Evolutionary conservation across 2,888 invertebrate genomes (phyloP), one percentile per base, ranked within the genome.

Genomic region (Patella ulyssiponensis): DNA sequence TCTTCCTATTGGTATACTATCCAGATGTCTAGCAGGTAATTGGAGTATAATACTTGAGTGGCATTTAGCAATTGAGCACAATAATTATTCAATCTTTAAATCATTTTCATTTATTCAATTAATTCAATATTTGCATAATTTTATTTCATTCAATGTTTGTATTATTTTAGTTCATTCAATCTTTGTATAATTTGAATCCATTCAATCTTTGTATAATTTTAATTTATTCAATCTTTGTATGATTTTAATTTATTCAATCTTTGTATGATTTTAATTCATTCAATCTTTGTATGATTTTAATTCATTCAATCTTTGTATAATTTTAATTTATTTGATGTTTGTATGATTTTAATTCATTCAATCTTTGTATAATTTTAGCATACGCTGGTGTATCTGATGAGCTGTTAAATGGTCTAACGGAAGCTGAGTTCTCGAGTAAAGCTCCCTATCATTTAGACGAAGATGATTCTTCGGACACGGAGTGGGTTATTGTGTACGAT

Each of bases 1-100:
- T 71, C 92, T 99, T 83, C 98, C 99, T 0, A 96, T 98, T 88
- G 98, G 98, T 14, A 91, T 93, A 52, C 90, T 93, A 69, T 87
- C 92, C 4, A 87, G 92, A 69, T 93, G 93, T 85, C 87, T 93
- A 12, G 92, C 92, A 79, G 93, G 92, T 92, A 79, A 73, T 78
- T 81, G n/a, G 9, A 44, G 9, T 9, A 44, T 9, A 44, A 9
- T 44, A 0, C 44, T 44, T 44, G 7, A 44, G 44, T 44, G 9
- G 44, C 44, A 9, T 7, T 7, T 44, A 44, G 9, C 9, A 5
- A 44, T 9, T 44, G 44, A 44, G 44, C 44, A 44, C 44, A 44
- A 7, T 44, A 44, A 33, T 33, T 5, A 7, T 33, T 33, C 33
- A 33, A 33, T 33, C 5, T 33, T 33, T 33, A 7, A 0, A 33